Evolutionary conservation across 2,888 invertebrate species (phyloP).

Genomic region (Pyrgus malvae): DNA sequence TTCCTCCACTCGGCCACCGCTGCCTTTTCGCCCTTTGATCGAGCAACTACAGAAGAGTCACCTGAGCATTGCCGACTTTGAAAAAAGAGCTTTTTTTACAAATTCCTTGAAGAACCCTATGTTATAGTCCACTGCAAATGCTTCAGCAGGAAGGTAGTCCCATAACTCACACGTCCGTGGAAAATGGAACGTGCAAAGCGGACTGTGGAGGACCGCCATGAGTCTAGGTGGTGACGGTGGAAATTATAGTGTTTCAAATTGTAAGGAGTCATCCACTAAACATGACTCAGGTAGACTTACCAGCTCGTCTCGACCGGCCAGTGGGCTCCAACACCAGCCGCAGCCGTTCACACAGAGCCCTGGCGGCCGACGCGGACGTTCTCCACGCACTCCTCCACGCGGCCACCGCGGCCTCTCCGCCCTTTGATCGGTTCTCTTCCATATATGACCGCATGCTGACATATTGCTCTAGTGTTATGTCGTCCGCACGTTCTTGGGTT

Average conservation of each 20-base stretch:
- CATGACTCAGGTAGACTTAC: constrained; percentile 41
- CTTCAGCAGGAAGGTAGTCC: too few species aligned
- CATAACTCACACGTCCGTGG: too few species aligned
- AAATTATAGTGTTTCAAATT: too few species aligned
- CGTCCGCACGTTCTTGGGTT: constrained; percentile 43
- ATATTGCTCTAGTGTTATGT: constrained; percentile 59
- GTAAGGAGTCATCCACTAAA: too few species aligned
- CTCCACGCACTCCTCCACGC: constrained; percentile 85
- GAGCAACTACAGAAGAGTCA: too few species aligned
- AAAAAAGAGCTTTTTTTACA: too few species aligned
- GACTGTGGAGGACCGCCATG: too few species aligned
- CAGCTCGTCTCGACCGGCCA: constrained; percentile 91
- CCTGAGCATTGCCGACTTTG: too few species aligned
- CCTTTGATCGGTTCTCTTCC: constrained; percentile 37
- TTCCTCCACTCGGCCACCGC: constrained; percentile 83
- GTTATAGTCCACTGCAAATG: too few species aligned
- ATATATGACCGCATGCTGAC: constrained; percentile 58
- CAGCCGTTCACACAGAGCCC: constrained; percentile 92
- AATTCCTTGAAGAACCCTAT: too few species aligned
- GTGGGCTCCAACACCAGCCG: constrained; percentile 97
- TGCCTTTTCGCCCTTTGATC: constrained; percentile 38
- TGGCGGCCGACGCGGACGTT: constrained; percentile 69
- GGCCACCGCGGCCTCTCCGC: constrained; percentile 58
- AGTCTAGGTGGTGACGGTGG: too few species aligned
- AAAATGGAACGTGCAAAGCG: too few species aligned